These are phyloP conservation scores for Eupristina koningsbergeri DNA, from an alignment of 1,140 invertebrate species.

Conservation along the genomic window DNA sequence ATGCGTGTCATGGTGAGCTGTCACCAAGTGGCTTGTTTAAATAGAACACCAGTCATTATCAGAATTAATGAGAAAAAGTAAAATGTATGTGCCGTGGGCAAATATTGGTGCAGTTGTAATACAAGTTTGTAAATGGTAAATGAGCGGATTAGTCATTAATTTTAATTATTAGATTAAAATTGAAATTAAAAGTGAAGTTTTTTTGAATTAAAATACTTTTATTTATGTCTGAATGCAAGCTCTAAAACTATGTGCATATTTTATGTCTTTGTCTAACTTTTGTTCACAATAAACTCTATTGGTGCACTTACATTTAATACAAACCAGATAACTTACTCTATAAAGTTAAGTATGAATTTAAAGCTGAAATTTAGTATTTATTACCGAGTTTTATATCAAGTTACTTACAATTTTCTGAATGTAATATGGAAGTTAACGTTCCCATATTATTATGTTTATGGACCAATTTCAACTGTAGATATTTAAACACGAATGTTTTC, in stretches of 20 bases:
- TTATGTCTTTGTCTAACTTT: too few relatives aligned
- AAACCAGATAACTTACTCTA: not conserved
- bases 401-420: slow-evolving; percentile 11
- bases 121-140: too few relatives aligned
- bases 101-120: not conserved
- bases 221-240: not conserved
- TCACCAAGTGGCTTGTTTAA: slow-evolving; percentile 14
- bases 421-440: not conserved
- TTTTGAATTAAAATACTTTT: not conserved
- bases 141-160: too few relatives aligned
- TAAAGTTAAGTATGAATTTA: not conserved
- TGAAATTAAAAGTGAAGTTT: not conserved
- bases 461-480: not conserved
- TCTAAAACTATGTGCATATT: too few relatives aligned
- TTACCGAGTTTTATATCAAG: not conserved
- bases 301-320: not conserved
- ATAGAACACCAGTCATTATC: not conserved
- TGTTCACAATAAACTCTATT: not conserved
- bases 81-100: not conserved
- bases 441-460: not conserved
- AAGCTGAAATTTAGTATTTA: not conserved
- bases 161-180: not conserved
- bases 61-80: not conserved
- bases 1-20: not conserved
- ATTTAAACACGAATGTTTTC: not conserved